phyloP scores from a whole-genome alignment of 2,888 invertebrate species.

The Baronia brevicornis region DNA sequence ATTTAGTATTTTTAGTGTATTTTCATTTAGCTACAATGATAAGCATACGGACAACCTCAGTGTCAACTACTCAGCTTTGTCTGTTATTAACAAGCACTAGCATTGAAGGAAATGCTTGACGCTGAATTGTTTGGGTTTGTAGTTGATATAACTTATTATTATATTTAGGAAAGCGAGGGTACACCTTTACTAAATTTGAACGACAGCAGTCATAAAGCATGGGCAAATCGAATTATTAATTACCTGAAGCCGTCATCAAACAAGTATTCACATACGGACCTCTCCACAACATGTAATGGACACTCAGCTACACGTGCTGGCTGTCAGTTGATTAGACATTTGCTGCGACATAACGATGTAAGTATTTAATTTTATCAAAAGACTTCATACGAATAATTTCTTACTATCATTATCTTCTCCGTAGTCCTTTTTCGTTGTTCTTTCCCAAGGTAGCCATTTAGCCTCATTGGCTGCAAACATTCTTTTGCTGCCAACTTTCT shows the following conservation, averaged over 20 bases:
- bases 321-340: constrained; percentile 84
- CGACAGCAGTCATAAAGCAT: constrained; percentile 61
- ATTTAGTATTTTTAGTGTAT: no score
- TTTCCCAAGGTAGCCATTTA: no score
- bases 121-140: constrained; percentile 1
- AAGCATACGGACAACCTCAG: no score
- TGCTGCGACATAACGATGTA: constrained; percentile 80
- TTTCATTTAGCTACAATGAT: no score
- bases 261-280: constrained; percentile 89
- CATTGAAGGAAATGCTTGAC: no score
- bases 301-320: constrained; percentile 80
- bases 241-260: constrained; percentile 92
- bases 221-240: constrained; percentile 82
- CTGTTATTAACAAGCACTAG: no score
- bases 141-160: neutral
- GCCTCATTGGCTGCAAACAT: no score
- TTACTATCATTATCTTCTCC: no score
- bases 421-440: no score
- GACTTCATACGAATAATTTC: no score
- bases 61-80: no score
- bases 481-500: no score
- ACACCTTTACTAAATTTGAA: constrained; percentile 47
- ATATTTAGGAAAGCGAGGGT: constrained; percentile 47
- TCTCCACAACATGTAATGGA: constrained; percentile 73
- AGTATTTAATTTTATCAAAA: constrained; percentile 25